phyloP scores from a whole-genome alignment of 2,797 vertebrate genomes.

The Morus bassanus region DNA sequence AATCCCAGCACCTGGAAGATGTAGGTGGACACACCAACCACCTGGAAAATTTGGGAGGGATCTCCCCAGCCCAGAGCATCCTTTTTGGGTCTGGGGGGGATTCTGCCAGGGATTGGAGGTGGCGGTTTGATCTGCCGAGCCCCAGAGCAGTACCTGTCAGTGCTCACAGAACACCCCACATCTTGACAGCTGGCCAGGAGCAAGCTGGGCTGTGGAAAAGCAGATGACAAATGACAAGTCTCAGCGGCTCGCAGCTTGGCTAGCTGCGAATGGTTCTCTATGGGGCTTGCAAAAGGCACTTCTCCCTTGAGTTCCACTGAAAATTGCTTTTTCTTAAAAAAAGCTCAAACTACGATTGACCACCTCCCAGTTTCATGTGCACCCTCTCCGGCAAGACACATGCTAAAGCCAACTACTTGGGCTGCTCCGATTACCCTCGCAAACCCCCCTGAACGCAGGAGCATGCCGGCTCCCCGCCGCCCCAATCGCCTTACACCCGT shows the following conservation, averaged over 20 bases:
- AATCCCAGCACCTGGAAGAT: neutral
- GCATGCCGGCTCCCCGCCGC: fast-evolving
- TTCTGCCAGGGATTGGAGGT: fast-evolving
- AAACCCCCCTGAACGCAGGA: neutral
- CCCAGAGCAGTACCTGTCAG: neutral
- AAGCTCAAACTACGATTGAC: too few relatives aligned
- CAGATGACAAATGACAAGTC: neutral
- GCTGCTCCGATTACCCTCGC: neutral
- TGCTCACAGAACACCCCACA: fast-evolving
- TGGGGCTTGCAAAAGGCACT: neutral
- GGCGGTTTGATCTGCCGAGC: fast-evolving
- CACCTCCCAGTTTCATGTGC: neutral
- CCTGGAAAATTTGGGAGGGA: neutral
- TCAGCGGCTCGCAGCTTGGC: neutral
- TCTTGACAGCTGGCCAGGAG: neutral
- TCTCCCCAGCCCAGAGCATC: neutral
- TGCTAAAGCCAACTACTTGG: neutral
- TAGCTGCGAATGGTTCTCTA: neutral
- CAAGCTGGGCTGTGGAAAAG: fast-evolving
- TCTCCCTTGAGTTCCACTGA: neutral
- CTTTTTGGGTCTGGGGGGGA: too few relatives aligned
- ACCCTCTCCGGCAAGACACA: fast-evolving
- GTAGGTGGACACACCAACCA: fast-evolving
- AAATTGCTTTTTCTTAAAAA: neutral
- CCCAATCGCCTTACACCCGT: neutral